Evolutionary conservation across 2,888 invertebrate genomes (phyloP).

Genomic region (Lordiphosa andalusiaca): DNA sequence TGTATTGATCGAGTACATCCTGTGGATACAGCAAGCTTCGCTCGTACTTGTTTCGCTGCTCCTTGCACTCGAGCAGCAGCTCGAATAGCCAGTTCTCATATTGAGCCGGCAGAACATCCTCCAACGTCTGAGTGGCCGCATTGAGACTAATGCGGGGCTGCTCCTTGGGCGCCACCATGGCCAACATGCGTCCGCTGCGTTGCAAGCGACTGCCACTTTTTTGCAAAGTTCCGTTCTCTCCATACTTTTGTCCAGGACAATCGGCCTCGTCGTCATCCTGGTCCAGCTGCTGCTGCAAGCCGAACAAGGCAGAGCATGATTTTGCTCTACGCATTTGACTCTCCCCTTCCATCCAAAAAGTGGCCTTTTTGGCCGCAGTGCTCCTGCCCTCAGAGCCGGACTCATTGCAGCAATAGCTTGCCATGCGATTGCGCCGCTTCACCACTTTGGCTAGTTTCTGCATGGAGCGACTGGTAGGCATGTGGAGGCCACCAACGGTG

Average conservation of each 20-base stretch:
- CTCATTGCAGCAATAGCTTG: conserved; percentile 84
- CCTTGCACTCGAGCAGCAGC: conserved; percentile 82
- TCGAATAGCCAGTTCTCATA: conserved; percentile 89
- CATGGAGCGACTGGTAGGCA: conserved; percentile 83
- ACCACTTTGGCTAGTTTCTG: conserved; percentile 82
- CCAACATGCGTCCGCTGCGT: conserved; percentile 69
- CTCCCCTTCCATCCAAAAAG: conserved; percentile 36
- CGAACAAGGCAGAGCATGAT: conserved; percentile 83
- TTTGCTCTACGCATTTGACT: conserved; percentile 83
- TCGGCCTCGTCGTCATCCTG: conserved; percentile 56
- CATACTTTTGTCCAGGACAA: conserved; percentile 51
- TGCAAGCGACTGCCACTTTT: conserved; percentile 62
- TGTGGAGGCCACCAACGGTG: conserved; percentile 83
- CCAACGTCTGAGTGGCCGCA: conserved; percentile 84
- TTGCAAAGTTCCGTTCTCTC: conserved; percentile 45
- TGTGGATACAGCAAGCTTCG: conserved; percentile 80
- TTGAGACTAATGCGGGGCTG: conserved; percentile 18
- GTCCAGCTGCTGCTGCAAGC: conserved; percentile 25
- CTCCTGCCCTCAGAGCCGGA: conserved; percentile 39
- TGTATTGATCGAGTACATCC: conserved; percentile 84
- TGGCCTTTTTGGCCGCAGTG: conserved; percentile 34
- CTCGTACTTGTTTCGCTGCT: conserved; percentile 68
- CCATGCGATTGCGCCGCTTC: conserved; percentile 82
- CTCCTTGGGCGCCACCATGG: conserved; percentile 48
- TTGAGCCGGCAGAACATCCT: conserved; percentile 86